These are phyloP conservation scores for Procambarus clarkii DNA, from an alignment of 1,140 invertebrate species.

Conservation along the genomic window DNA sequence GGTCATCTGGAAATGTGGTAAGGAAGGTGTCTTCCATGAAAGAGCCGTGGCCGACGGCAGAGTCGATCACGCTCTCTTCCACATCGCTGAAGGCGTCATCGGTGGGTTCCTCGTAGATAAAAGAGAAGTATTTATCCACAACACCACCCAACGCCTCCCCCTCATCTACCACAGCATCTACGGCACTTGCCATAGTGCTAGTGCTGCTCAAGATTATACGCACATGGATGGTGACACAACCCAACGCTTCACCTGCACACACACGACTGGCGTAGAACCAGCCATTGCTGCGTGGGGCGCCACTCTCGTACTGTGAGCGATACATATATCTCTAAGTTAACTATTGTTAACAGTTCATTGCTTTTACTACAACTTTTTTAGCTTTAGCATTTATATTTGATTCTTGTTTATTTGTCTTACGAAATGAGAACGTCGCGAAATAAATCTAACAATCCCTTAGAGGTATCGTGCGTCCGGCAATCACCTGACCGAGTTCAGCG, in stretches of 20 bases:
- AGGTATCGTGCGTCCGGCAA: conserved; percentile 18
- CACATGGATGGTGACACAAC: background rate
- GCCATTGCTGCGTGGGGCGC: background rate
- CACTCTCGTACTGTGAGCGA: background rate
- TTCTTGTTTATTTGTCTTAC: background rate
- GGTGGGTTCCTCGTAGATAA: conserved; percentile 25
- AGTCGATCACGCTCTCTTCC: conserved; percentile 24
- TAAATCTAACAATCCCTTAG: background rate
- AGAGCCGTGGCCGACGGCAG: background rate
- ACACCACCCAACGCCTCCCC: conserved; percentile 15
- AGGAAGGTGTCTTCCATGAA: conserved; percentile 1
- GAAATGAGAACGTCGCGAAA: background rate
- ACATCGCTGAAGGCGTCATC: conserved; percentile 22
- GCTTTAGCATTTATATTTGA: background rate
- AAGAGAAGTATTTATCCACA: conserved; percentile 43
- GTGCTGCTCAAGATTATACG: background rate
- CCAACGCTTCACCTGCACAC: background rate
- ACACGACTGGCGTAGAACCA: background rate
- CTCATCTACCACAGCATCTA: conserved; percentile 34
- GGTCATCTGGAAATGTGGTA: background rate
- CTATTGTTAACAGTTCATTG: background rate
- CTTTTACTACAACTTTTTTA: background rate
- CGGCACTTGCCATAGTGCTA: conserved; percentile 45
- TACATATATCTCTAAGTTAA: background rate
- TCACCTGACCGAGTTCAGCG: conserved; percentile 18